Percentiles rank a stretch among this genome's conserved stretches.
These are phyloP conservation scores for Ischnura elegans DNA, from an alignment of 2,888 invertebrate genomes.

Conservation along the genomic window DNA sequence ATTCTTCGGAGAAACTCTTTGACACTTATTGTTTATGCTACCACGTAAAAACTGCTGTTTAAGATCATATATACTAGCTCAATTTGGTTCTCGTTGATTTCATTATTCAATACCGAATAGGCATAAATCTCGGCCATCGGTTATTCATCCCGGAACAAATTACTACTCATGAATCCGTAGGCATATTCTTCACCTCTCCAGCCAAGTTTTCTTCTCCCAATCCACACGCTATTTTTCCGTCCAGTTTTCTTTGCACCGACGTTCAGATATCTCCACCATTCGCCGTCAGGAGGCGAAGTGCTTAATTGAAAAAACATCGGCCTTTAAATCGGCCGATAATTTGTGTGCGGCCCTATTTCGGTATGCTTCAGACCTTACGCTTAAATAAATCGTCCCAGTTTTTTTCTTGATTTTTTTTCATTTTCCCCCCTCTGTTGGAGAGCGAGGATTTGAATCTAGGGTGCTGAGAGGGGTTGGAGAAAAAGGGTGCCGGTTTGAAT, in stretches of 20 bases:
- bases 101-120: too few relatives aligned
- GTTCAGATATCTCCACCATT: constrained; percentile 32
- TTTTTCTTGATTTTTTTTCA: constrained; percentile 45
- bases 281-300: not conserved
- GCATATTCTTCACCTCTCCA: not conserved
- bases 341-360: constrained; percentile 50
- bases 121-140: too few relatives aligned
- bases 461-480: not conserved
- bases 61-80: too few relatives aligned
- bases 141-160: too few relatives aligned
- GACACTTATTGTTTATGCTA: too few relatives aligned
- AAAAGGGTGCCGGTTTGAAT: not conserved
- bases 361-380: not conserved
- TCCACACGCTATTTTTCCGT: not conserved
- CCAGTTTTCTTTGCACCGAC: not conserved
- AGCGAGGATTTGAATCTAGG: not conserved
- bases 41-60: too few relatives aligned
- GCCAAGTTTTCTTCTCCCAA: not conserved
- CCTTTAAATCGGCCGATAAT: constrained; percentile 48
- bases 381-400: constrained; percentile 40
- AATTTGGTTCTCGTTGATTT: too few relatives aligned
- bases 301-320: constrained; percentile 60
- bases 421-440: too few relatives aligned
- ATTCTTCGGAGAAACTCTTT: too few relatives aligned
- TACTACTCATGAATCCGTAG: not conserved